Evolutionary conservation across 2,888 invertebrate species (phyloP).

Genomic region (Xanthia togata): DNA sequence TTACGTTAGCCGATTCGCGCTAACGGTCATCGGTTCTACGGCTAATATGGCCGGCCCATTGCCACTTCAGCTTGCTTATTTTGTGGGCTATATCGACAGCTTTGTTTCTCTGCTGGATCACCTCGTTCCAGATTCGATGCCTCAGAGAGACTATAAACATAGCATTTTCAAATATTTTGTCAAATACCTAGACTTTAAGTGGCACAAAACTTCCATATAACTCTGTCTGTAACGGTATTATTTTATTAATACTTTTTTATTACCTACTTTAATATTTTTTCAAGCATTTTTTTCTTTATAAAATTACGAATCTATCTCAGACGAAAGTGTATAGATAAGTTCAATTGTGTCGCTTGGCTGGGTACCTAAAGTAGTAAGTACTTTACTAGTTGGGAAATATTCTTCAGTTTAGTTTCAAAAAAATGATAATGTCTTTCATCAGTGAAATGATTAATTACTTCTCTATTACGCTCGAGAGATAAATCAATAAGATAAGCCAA

Average conservation of each 20-base stretch:
- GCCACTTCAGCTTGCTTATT: too few relatives aligned
- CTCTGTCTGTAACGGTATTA: conserved; percentile 24
- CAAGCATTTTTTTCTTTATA: neutral
- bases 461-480: neutral
- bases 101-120: too few relatives aligned
- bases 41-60: too few relatives aligned
- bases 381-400: neutral
- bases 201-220: neutral
- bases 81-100: too few relatives aligned
- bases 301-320: neutral
- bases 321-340: conserved; percentile 4
- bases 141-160: too few relatives aligned
- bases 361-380: neutral
- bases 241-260: neutral
- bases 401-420: conserved; percentile 9
- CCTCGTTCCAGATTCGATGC: too few relatives aligned
- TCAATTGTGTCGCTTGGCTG: conserved; percentile 12
- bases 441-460: conserved; percentile 33
- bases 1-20: too few relatives aligned
- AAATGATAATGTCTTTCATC: neutral
- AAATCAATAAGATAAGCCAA: conserved; percentile 2
- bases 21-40: too few relatives aligned
- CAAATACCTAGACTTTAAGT: neutral
- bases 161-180: conserved; percentile 7
- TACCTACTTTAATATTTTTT: neutral